phyloP scores from a whole-genome alignment of 2,797 vertebrate species.

The Sebastes cheni region DNA sequence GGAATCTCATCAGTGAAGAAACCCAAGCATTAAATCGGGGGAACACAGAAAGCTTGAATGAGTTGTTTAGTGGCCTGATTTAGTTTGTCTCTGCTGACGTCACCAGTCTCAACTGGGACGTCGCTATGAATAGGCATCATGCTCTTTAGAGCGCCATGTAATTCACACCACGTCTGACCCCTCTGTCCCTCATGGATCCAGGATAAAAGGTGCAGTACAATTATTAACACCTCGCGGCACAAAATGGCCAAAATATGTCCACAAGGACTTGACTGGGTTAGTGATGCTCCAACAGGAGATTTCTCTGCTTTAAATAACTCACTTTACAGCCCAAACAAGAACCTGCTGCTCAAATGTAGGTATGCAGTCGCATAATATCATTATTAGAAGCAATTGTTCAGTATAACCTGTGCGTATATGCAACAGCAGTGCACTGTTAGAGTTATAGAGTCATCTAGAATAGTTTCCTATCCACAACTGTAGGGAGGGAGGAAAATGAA shows the following conservation, averaged over 20 bases:
- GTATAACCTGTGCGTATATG: too few species aligned
- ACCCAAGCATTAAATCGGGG: background rate
- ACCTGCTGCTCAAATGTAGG: background rate
- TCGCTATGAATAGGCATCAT: slow-evolving; percentile 4
- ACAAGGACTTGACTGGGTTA: background rate
- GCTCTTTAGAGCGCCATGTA: background rate
- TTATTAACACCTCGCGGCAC: background rate
- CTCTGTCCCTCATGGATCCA: background rate
- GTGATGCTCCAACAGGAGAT: background rate
- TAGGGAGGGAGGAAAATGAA: too few species aligned
- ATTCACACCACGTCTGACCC: slow-evolving; percentile 18
- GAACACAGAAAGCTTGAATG: background rate
- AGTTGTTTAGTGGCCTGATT: background rate
- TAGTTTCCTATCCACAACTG: background rate
- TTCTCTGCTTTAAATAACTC: slow-evolving; percentile 17
- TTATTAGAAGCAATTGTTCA: background rate
- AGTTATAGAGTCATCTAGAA: background rate
- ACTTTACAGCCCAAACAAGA: background rate
- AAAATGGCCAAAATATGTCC: slow-evolving; percentile 1
- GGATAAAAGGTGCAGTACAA: background rate
- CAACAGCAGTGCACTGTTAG: background rate
- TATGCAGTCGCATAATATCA: background rate
- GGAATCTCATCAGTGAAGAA: background rate
- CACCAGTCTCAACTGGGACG: background rate
- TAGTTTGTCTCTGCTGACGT: background rate